These are phyloP conservation scores for Gnatocerus cornutus DNA, from an alignment of 2,888 invertebrate species.

Conservation along the genomic window DNA sequence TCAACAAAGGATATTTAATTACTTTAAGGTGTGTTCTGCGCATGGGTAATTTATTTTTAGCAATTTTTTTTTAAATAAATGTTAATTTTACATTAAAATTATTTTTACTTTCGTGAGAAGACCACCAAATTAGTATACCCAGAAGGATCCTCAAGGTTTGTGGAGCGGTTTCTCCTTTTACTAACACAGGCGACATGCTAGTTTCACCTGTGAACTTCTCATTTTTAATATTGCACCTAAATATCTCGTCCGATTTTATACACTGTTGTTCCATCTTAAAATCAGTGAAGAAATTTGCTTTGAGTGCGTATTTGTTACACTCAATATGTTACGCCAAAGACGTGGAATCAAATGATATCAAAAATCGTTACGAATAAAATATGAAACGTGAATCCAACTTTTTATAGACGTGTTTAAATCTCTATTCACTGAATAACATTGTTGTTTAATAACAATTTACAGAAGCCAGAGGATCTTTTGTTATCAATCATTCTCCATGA, in stretches of 20 bases:
- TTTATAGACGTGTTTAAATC: too few relatives aligned
- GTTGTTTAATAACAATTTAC: too few relatives aligned
- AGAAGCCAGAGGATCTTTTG: too few relatives aligned
- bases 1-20: conserved; percentile 61
- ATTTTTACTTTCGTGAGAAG: background rate
- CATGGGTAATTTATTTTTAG: conserved; percentile 61
- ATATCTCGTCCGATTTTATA: background rate
- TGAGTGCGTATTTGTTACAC: background rate
- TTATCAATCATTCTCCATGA: too few relatives aligned
- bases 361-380: too few relatives aligned
- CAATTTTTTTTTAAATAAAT: conserved; percentile 31
- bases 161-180: too few relatives aligned
- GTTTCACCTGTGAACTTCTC: too few relatives aligned
- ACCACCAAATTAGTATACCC: background rate
- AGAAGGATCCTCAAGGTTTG: too few relatives aligned
- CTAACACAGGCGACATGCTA: too few relatives aligned
- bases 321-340: background rate
- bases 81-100: conserved; percentile 3
- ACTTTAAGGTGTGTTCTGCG: conserved; percentile 65
- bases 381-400: too few relatives aligned
- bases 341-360: background rate
- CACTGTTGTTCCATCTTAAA: background rate
- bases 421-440: too few relatives aligned
- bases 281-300: background rate
- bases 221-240: too few relatives aligned